Percentiles rank a stretch among this genome's conserved stretches.
Evolutionary conservation across 1,140 invertebrate species (phyloP).

Genomic region (Heliconius eleuchia): DNA sequence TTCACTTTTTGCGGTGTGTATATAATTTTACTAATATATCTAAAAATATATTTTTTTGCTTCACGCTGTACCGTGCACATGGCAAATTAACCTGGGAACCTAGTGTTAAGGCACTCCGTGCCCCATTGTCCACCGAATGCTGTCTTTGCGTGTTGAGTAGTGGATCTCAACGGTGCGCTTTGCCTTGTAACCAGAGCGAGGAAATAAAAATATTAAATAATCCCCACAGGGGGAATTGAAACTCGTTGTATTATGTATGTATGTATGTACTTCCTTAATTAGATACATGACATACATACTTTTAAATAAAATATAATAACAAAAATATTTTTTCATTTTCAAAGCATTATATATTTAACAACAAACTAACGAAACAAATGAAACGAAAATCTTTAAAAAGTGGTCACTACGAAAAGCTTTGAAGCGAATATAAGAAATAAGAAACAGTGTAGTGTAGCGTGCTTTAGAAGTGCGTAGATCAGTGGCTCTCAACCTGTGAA

Average conservation of each 20-base stretch:
- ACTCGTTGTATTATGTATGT: too few relatives aligned
- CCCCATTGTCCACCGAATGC: too few relatives aligned
- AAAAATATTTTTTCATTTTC: background rate
- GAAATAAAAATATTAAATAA: too few relatives aligned
- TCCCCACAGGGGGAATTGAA: too few relatives aligned
- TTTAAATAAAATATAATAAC: background rate
- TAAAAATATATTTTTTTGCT: slow-evolving; percentile 46
- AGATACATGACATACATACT: too few relatives aligned
- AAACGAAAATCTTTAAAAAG: background rate
- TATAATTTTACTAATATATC: slow-evolving; percentile 48
- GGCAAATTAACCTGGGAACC: too few relatives aligned
- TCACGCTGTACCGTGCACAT: too few relatives aligned
- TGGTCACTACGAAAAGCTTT: background rate
- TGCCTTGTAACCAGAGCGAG: too few relatives aligned
- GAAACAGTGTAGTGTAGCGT: slow-evolving; percentile 1
- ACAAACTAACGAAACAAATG: background rate
- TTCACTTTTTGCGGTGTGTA: background rate
- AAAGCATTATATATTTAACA: background rate
- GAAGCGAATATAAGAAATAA: background rate
- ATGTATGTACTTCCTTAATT: too few relatives aligned
- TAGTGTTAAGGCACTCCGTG: too few relatives aligned
- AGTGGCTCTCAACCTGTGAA: background rate
- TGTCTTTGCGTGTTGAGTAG: too few relatives aligned
- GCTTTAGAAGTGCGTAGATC: background rate
- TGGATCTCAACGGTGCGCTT: too few relatives aligned